Percentiles rank a stretch among this genome's conserved stretches.
These are phyloP conservation scores for Gadopsis bispinosus DNA, from an alignment of 2,797 vertebrate genomes.

Conservation along the genomic window DNA sequence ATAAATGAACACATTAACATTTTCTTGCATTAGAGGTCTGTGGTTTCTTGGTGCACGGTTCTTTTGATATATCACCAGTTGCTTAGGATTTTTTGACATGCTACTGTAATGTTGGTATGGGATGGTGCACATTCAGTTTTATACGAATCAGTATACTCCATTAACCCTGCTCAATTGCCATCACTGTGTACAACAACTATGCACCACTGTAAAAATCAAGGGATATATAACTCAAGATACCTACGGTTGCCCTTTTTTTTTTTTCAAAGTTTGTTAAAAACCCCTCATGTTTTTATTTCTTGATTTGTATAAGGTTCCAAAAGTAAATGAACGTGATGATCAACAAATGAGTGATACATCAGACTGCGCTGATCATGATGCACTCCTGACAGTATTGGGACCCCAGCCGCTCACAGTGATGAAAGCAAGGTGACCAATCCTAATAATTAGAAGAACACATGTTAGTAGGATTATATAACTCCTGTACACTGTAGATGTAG, in stretches of 20 bases:
- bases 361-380: slow-evolving; percentile 40
- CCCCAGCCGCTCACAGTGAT: slow-evolving; percentile 86
- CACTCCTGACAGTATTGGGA: slow-evolving; percentile 64
- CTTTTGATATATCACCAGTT: background rate
- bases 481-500: background rate
- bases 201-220: background rate
- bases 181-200: background rate
- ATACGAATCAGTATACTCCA: background rate
- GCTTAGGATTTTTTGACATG: background rate
- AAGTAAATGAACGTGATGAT: slow-evolving; percentile 68
- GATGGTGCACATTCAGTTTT: background rate
- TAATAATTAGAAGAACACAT: background rate
- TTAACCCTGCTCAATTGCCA: background rate
- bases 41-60: background rate
- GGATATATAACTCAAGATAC: background rate
- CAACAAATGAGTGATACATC: slow-evolving; percentile 65
- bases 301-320: slow-evolving; percentile 76
- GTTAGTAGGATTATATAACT: background rate
- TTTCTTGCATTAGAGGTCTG: background rate
- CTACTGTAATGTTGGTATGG: background rate
- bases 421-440: slow-evolving; percentile 89
- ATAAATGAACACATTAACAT: background rate
- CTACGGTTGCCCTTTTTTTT: background rate
- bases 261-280: background rate
- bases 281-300: slow-evolving; percentile 15